Base-by-base conservation (phyloP, 2,113 vertebrate genomes). In the Neodontobutis hainanensis region DNA sequence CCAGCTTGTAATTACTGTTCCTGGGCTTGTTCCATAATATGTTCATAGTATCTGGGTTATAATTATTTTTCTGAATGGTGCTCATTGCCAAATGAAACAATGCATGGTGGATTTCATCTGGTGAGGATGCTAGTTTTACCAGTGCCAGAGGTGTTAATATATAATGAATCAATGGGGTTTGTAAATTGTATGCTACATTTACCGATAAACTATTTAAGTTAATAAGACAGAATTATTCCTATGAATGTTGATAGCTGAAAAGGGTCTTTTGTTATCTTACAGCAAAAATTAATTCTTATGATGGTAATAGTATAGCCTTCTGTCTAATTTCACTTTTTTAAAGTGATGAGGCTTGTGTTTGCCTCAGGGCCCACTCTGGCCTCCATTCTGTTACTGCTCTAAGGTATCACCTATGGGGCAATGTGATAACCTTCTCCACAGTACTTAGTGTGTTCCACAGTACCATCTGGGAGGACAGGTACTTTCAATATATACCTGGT, bases 1-100 rank as follows among this genome's bases (percentile, higher is more conserved):
- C 81, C 73, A 80, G 76, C 73, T 72, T 75, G 68, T 84, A 80
- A 87, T 88, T 83, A 83, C 71, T 68, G 61, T 84, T 81, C 59
- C 63, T 85, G 80, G 76, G 76, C 63, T 82, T 70, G 80, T 79
- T 90, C 70, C 76, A 77, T 75, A 75, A 73, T 80, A 70, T 75
- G 63, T 68, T 83, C 61, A 68, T 73, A 53, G 61, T 79, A 60
- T 65, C 9, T n/a, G 72, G 79, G 57, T 70, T 68, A 42, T 73
- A 80, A 82, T 87, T 83, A 80, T 81, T 80, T 67, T 67, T 38
- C 57, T 64, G 58, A 70, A 67, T 78, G 60, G 44, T 45, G 51
- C 3, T 72, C 48, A 63, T 69, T 78, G 78, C 68, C 75, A 72
- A 61, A 12, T 68, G n/a, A 69, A 73, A 76, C 68, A 32, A 11